Evolutionary conservation across 2,888 invertebrate species (phyloP), one percentile per base, ranked within the genome.

Genomic region (Abrostola tripartita): DNA sequence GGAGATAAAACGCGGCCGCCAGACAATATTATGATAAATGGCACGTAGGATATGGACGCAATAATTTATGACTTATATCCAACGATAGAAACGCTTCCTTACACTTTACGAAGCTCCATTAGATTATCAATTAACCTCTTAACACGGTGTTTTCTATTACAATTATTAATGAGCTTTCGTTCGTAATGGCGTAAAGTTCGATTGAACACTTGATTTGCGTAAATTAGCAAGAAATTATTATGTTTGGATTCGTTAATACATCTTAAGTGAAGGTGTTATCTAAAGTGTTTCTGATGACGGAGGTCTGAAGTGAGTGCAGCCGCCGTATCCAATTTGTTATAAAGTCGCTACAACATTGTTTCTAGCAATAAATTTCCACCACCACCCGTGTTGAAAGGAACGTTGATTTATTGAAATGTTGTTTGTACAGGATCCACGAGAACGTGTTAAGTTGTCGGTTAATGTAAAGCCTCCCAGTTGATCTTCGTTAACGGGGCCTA

Each of bases 11-110:
- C 85, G 84, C 77, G 69, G 77, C 86, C 88, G 86, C 84, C 77
- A 85, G 85, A 89, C 91, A 89, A 89, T 88, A 90, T 91, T 91
- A 90, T 91, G 91, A 92, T 90, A 88, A 91, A 92, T 86, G 86
- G 85, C 84, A 88, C 81, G 81, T 78, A 84, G 83, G 79, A 85
- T 85, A 84, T 78, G 76, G 74, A 76, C 75, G 75, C 78, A 71
- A 82, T 86, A 88, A 89, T 87, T 88, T 87, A 89, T 86, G 77
- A 75, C 77, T 72, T 57, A 72, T 78, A 76, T 79, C 76, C 76
- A 74, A 74, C 71, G 71, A 74, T 72, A 62, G 66, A 77, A 78
- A 68, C 66, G 72, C 77, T 81, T 80, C 78, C 81, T 76, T 70
- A 69, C 56, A 69, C 63, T 70, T 69, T 56, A 71, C 58, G 52